A percentile compares a stretch with the other conserved stretches of the same genome.
Conservation (phyloP, 64 coral and sea anemone genomes). For the Pachyseris speciosa region DNA sequence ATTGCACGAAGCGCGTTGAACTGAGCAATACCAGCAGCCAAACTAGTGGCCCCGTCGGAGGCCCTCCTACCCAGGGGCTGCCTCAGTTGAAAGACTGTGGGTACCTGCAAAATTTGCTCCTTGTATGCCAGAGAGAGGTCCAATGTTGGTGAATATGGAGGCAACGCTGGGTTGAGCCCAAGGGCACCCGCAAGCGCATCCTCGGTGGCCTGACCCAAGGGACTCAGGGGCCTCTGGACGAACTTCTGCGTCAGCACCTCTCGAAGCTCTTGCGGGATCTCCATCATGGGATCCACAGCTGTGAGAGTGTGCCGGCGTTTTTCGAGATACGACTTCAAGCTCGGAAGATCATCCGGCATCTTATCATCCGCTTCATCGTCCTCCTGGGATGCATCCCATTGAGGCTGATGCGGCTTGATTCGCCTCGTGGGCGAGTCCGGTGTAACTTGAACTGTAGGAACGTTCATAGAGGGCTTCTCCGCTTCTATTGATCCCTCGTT, state of each 20-base stretch:
- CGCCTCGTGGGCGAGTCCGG: constrained; percentile 81
- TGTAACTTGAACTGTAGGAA: constrained; percentile 93
- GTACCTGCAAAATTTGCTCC: constrained; percentile 93
- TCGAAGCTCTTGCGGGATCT: constrained; percentile 80
- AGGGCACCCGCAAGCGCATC: constrained; percentile 34
- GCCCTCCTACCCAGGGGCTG: constrained; percentile 89
- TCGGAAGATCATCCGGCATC: constrained; percentile 84
- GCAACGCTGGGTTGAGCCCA: constrained; percentile 9
- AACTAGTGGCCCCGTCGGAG: constrained; percentile 92
- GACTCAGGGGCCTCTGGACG: constrained; percentile 62
- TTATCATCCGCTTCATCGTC: constrained; percentile 92
- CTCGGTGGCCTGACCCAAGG: constrained; percentile 51
- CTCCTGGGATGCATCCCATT: constrained; percentile 36
- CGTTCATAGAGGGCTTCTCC: constrained; percentile 60
- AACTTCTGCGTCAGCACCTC: constrained; percentile 78
- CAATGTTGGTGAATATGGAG: constrained; percentile 76
- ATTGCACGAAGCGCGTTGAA: constrained; percentile 90
- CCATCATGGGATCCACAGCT: constrained; percentile 88
- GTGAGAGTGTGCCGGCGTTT: constrained; percentile 92
- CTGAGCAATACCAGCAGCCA: constrained; percentile 93
- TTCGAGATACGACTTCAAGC: constrained; percentile 82
- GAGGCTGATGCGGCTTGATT: neutral
- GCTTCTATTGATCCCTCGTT: neutral
- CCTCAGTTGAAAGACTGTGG: constrained; percentile 82
- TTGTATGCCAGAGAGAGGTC: constrained; percentile 90